Conservation (phyloP, 2,888 invertebrate species). For the Nysson spinosus region DNA sequence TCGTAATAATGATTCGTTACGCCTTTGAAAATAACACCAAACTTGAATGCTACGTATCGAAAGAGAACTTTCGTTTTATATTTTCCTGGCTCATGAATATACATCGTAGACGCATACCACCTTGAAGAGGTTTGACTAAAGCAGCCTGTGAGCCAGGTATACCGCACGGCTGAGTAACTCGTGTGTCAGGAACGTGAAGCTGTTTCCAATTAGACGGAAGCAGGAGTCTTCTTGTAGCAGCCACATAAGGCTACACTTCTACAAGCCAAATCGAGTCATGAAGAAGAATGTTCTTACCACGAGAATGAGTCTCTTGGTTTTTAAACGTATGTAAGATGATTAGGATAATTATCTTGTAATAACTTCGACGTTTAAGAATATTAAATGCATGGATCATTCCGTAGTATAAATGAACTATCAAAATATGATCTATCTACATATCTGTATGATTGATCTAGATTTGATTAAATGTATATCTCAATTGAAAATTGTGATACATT, state of each 20-base stretch:
- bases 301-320: no score
- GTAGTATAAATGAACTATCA: no score
- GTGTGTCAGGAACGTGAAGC: conserved; percentile 21
- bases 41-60: not conserved
- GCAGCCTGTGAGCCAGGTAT: not conserved
- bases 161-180: not conserved
- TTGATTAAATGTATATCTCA: no score
- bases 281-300: not conserved
- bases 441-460: no score
- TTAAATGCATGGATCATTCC: no score
- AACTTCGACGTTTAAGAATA: no score
- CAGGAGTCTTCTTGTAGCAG: conserved; percentile 39
- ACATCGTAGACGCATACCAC: not conserved
- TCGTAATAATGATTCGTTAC: no score
- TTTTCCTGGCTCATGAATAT: not conserved
- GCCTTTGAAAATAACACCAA: not conserved
- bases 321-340: no score
- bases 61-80: not conserved
- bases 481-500: no score
- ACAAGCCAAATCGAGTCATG: not conserved
- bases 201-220: conserved; percentile 51
- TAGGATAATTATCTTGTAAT: no score
- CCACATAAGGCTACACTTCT: conserved; percentile 4
- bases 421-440: no score
- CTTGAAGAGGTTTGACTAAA: not conserved